These are phyloP conservation scores for Bicyclus anynana DNA, from an alignment of 1,140 invertebrate species.

Conservation along the genomic window DNA sequence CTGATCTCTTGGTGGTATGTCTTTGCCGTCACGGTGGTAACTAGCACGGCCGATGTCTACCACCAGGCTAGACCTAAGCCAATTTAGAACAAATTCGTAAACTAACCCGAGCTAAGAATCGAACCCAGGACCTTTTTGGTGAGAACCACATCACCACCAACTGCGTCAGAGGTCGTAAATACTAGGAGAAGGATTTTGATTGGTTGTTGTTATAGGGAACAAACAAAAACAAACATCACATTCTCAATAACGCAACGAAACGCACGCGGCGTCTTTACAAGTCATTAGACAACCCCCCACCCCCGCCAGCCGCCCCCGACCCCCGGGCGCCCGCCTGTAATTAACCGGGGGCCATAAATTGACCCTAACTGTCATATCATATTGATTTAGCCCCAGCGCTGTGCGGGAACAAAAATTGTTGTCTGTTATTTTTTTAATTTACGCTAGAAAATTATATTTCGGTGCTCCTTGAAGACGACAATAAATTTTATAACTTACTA, in stretches of 20 bases:
- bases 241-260: background rate
- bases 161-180: no score
- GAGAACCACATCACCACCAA: no score
- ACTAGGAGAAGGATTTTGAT: background rate
- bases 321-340: conserved; percentile 49
- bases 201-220: no score
- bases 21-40: no score
- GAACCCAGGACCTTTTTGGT: no score
- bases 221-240: background rate
- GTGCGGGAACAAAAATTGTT: conserved; percentile 41
- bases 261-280: conserved; percentile 56
- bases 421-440: conserved; percentile 1
- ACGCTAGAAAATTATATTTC: background rate
- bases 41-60: no score
- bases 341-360: conserved; percentile 73
- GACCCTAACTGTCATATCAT: conserved; percentile 74
- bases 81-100: no score
- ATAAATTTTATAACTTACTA: no score
- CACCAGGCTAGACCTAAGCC: no score
- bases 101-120: no score
- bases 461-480: background rate
- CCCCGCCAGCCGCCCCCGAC: conserved; percentile 13
- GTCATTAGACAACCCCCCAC: conserved; percentile 52
- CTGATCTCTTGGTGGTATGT: no score
- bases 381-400: conserved; percentile 68